Percentiles rank a stretch among this genome's conserved stretches.
Evolutionary conservation across 2,888 invertebrate species (phyloP).

Genomic region (Allolobophora icterica): DNA sequence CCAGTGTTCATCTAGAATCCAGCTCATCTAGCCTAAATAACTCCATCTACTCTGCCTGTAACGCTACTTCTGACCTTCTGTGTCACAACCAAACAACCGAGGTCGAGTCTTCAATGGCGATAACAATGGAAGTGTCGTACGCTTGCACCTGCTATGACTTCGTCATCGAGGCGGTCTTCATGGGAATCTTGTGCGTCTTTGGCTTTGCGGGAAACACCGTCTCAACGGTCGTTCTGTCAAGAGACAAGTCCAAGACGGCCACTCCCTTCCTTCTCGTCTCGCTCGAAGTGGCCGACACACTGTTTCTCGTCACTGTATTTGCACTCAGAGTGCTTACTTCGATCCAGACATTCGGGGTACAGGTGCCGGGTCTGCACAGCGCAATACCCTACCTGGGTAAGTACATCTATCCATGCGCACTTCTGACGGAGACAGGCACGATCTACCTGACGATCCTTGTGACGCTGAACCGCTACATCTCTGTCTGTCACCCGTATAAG

Average conservation of each 20-base stretch:
- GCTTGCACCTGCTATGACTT: conserved; percentile 48
- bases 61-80: background rate
- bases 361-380: conserved; percentile 25
- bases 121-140: background rate
- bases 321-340: conserved; percentile 48
- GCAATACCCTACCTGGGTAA: conserved; percentile 47
- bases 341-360: conserved; percentile 40
- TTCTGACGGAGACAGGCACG: conserved; percentile 47
- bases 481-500: conserved; percentile 49
- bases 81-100: background rate
- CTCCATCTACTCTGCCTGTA: background rate
- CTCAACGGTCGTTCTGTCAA: conserved; percentile 47
- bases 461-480: conserved; percentile 48
- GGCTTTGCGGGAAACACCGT: conserved; percentile 50
- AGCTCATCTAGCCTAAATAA: background rate
- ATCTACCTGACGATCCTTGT: conserved; percentile 50
- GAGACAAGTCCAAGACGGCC: conserved; percentile 49
- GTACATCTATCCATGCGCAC: conserved; percentile 47
- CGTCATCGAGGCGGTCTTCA: conserved; percentile 48
- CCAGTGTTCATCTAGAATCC: background rate
- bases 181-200: conserved; percentile 49
- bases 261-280: conserved; percentile 50
- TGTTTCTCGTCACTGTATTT: conserved; percentile 48
- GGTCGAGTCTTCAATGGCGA: background rate
- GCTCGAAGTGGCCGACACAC: conserved; percentile 49